Percentiles rank a stretch among this genome's conserved stretches.
Conservation (phyloP, 2,113 vertebrate species). For the Eulemur macaco region DNA sequence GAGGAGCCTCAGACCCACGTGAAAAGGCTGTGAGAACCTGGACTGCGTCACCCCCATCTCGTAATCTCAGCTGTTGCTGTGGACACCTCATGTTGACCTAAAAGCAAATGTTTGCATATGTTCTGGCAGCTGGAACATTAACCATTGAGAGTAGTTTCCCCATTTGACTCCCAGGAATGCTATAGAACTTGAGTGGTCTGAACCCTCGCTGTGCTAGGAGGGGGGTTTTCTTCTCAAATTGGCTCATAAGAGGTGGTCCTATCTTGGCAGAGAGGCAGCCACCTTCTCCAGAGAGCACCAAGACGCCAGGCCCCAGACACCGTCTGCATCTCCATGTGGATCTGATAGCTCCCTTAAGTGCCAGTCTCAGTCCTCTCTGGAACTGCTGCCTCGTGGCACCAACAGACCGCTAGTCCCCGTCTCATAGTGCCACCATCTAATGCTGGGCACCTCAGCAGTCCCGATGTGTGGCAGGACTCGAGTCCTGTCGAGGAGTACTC, state of each 20-base stretch:
- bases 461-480: background rate
- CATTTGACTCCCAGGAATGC: background rate
- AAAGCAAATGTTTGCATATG: rapidly evolving
- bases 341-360: background rate
- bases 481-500: background rate
- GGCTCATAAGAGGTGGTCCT: background rate
- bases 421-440: background rate
- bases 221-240: background rate
- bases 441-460: too few species aligned
- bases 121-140: background rate
- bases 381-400: background rate
- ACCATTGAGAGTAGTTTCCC: too few species aligned
- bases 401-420: background rate
- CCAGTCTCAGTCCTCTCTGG: too few species aligned
- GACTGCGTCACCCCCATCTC: background rate
- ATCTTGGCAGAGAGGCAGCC: background rate
- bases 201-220: background rate
- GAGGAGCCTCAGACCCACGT: too few species aligned
- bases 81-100: rapidly evolving
- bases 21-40: background rate
- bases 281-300: background rate
- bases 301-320: background rate
- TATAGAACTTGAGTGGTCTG: background rate
- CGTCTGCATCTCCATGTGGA: too few species aligned
- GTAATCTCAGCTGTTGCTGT: background rate